phyloP scores from a whole-genome alignment of 1,140 invertebrate species.

The Drosophila ananassae region DNA sequence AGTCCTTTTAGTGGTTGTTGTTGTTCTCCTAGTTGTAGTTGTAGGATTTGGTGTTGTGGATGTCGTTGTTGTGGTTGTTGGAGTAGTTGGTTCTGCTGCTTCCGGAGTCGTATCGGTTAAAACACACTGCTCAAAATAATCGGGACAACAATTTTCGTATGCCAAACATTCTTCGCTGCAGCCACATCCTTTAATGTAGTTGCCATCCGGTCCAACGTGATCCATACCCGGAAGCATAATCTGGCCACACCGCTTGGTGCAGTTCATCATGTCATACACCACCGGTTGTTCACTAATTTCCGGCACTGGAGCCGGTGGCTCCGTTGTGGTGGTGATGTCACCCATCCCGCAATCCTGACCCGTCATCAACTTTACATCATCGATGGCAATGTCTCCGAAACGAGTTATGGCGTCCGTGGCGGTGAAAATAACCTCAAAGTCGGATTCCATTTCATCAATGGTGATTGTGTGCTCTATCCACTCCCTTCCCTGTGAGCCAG shows the following conservation, averaged over 20 bases:
- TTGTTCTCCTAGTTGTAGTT: conserved; percentile 11
- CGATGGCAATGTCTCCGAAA: conserved; percentile 79
- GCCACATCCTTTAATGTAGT: conserved; percentile 36
- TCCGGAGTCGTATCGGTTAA: neutral
- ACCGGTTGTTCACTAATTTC: neutral
- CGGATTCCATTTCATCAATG: conserved; percentile 66
- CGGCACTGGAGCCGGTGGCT: conserved; percentile 3
- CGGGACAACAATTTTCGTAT: conserved; percentile 50
- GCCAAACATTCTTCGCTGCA: conserved; percentile 55
- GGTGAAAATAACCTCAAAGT: conserved; percentile 74
- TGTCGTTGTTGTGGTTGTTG: conserved; percentile 6
- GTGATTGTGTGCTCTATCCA: conserved; percentile 74
- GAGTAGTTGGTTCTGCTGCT: neutral
- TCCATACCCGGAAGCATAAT: neutral
- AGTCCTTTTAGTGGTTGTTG: conserved; percentile 5
- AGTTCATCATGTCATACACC: conserved; percentile 54
- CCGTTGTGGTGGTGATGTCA: conserved; percentile 36
- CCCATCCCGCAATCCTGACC: conserved; percentile 57
- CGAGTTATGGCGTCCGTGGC: conserved; percentile 32
- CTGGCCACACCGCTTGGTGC: conserved; percentile 56
- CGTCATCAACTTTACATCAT: conserved; percentile 73
- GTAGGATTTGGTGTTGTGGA: conserved; percentile 9
- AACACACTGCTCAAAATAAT: conserved; percentile 40
- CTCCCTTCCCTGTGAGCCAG: conserved; percentile 53
- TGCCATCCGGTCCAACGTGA: neutral